phyloP scores from a whole-genome alignment of 2,888 invertebrate species.

The Heteropelma amictum region DNA sequence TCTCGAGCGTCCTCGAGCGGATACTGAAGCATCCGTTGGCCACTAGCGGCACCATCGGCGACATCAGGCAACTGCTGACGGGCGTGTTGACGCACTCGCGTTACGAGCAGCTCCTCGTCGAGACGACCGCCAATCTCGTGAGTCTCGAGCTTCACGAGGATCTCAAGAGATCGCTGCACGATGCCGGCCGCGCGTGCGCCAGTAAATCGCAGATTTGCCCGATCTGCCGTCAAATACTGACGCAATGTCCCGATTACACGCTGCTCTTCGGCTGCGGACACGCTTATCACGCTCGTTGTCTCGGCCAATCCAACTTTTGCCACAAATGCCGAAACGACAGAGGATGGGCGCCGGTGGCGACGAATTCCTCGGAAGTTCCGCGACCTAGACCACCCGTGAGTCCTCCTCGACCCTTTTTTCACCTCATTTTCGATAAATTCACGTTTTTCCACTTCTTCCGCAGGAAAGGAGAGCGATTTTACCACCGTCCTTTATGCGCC shows the following conservation, averaged over 20 bases:
- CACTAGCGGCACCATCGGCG: constrained; percentile 81
- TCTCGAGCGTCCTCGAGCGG: constrained; percentile 81
- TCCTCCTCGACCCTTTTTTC: constrained; percentile 19
- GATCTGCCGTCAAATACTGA: constrained; percentile 70
- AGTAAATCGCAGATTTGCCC: constrained; percentile 70
- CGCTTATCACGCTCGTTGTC: constrained; percentile 72
- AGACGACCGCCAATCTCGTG: constrained; percentile 83
- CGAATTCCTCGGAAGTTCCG: constrained; percentile 64
- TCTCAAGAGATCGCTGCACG: constrained; percentile 71
- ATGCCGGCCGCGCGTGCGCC: constrained; percentile 71
- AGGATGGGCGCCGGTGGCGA: constrained; percentile 72
- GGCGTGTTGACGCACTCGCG: constrained; percentile 88
- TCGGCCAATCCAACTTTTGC: constrained; percentile 72
- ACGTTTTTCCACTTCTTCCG: constrained; percentile 1
- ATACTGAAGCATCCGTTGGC: constrained; percentile 79
- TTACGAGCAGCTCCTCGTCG: constrained; percentile 86
- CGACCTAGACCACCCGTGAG: constrained; percentile 64
- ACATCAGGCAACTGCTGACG: constrained; percentile 81
- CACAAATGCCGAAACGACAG: constrained; percentile 73
- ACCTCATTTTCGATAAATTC: not conserved
- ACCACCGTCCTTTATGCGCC: constrained; percentile 73
- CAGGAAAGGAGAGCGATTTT: constrained; percentile 71
- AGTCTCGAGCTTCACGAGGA: constrained; percentile 84
- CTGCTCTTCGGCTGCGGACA: constrained; percentile 74
- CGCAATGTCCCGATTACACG: constrained; percentile 69